phyloP scores from a whole-genome alignment of 1,140 invertebrate species.

The Portunus trituberculatus region DNA sequence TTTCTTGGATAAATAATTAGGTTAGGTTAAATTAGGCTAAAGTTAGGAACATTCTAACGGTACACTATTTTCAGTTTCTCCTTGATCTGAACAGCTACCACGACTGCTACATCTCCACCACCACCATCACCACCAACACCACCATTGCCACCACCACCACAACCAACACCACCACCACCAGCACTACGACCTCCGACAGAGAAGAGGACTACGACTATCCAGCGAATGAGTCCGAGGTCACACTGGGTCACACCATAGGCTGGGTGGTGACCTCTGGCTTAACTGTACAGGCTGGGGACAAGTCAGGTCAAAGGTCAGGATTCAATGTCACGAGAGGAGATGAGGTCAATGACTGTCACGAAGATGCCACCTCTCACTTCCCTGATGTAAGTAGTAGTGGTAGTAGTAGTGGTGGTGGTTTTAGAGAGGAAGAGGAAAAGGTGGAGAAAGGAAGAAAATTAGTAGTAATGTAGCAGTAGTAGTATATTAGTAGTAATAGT shows the following conservation, averaged over 20 bases:
- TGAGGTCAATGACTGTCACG: conserved; percentile 60
- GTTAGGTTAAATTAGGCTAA: too few species aligned
- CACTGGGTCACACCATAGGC: not conserved
- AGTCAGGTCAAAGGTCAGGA: not conserved
- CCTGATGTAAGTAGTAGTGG: conserved; percentile 61
- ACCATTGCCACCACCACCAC: conserved; percentile 20
- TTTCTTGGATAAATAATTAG: too few species aligned
- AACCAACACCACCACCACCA: conserved; percentile 29
- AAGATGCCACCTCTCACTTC: conserved; percentile 65
- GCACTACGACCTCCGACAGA: not conserved
- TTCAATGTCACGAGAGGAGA: conserved; percentile 62
- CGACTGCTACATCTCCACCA: conserved; percentile 34
- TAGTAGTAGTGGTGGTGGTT: too few species aligned
- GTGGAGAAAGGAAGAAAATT: too few species aligned
- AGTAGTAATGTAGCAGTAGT: too few species aligned
- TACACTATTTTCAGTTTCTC: conserved; percentile 38
- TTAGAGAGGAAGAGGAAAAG: too few species aligned
- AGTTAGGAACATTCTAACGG: too few species aligned
- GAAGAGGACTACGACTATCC: not conserved
- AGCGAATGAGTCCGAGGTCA: not conserved
- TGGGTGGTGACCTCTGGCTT: conserved; percentile 12
- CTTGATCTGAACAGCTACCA: conserved; percentile 67
- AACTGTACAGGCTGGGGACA: not conserved
- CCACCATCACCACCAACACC: not conserved
- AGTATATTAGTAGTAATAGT: not conserved